phyloP scores from a whole-genome alignment of 1,140 invertebrate species.

The Nasonia giraulti region DNA sequence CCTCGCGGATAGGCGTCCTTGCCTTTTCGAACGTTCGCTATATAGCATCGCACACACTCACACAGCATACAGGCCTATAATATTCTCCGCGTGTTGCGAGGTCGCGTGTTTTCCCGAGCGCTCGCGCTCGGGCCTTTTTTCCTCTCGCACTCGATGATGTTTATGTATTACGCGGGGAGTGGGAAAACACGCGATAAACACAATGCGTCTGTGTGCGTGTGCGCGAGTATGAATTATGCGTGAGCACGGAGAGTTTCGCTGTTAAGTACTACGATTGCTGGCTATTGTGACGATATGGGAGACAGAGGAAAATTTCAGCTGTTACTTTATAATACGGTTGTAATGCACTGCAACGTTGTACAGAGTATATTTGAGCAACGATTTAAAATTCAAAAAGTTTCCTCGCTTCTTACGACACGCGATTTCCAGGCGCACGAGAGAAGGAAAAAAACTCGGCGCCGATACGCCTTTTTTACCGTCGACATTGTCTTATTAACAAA shows the following conservation, averaged over 20 bases:
- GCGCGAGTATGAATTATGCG: neutral
- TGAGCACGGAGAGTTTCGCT: neutral
- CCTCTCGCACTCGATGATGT: neutral
- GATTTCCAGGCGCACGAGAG: neutral
- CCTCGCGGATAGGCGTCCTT: conserved; percentile 9
- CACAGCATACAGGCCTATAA: neutral
- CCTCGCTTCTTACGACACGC: neutral
- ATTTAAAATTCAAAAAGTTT: neutral
- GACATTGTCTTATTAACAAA: conserved; percentile 25
- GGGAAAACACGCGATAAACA: neutral
- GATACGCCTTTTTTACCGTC: neutral
- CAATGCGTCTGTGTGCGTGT: neutral
- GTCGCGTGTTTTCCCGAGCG: neutral
- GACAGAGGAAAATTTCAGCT: neutral
- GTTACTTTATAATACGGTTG: too few species aligned
- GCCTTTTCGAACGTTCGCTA: conserved; percentile 11
- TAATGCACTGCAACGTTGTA: too few species aligned
- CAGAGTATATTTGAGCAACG: too few species aligned
- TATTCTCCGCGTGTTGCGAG: neutral
- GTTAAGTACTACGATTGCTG: neutral
- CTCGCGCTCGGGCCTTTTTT: neutral
- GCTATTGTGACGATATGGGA: neutral
- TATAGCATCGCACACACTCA: neutral
- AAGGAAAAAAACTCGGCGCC: neutral
- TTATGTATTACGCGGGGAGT: neutral